Conservation (phyloP, 2,888 invertebrate species). For the Cryptosula pallasiana region DNA sequence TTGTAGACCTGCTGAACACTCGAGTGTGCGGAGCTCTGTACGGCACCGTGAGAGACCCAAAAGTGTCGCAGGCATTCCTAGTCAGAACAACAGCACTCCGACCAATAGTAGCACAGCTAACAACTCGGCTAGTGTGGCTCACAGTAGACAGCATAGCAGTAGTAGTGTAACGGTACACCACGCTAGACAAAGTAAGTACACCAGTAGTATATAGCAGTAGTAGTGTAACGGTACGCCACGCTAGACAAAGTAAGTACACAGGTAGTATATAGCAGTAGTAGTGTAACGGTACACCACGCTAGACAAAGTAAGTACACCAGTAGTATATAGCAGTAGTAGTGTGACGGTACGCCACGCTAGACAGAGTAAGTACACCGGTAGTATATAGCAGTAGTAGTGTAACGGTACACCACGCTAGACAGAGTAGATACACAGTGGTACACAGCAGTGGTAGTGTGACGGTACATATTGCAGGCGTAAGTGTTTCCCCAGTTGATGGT, state of each 20-base stretch:
- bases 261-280: conserved; percentile 21
- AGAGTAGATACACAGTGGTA: too few relatives aligned
- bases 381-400: too few relatives aligned
- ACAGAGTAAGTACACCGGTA: conserved; percentile 22
- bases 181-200: conserved; percentile 23
- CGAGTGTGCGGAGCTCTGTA: neutral
- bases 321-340: conserved; percentile 20
- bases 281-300: conserved; percentile 18
- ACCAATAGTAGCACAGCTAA: neutral
- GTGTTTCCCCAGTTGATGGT: too few relatives aligned
- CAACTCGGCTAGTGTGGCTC: neutral
- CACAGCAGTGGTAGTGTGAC: conserved; percentile 14
- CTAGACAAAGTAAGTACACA: conserved; percentile 22
- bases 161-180: conserved; percentile 18
- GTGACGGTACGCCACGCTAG: conserved; percentile 17
- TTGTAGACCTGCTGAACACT: conserved; percentile 14
- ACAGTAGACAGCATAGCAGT: conserved; percentile 21
- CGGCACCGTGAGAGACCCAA: conserved; percentile 4
- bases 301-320: conserved; percentile 23
- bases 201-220: too few relatives aligned
- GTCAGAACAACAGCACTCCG: neutral
- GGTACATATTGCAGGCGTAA: conserved; percentile 1
- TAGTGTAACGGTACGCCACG: conserved; percentile 15
- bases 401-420: too few relatives aligned
- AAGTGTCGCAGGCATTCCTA: conserved; percentile 13